Base-by-base conservation (phyloP, 2,797 vertebrate genomes). In the Halcyon smyrnensis region DNA sequence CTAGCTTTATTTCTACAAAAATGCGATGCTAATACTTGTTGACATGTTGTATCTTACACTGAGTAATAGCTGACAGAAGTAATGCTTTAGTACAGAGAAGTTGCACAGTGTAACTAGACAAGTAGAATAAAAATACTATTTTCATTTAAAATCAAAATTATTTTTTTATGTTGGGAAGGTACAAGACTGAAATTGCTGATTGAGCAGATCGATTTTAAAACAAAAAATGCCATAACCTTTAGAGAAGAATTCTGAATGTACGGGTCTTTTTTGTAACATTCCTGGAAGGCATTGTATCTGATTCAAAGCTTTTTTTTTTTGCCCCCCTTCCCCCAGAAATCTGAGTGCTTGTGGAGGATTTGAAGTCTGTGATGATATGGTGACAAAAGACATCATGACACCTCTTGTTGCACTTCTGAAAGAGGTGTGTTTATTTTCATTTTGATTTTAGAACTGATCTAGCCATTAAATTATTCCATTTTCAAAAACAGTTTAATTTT, bases 331-430 rank as follows among this genome's bases (percentile, higher is more conserved):
- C 4, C 25, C 5, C 97, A 99, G 99, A 97, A 99, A 99, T 95
- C 98, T 99, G 87, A 99, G 99, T 95, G 99, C 98, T 59, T 99
- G 99, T 73, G 99, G 99, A 53, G 99, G 99, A 73, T 99, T 99
- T 94, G 99, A 99, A 93, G 99, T 99, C n/a, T 99, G 99, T 87
- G 99, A 99, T 91, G 99, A 99, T 97, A 99, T 99, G 99, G 99
- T 99, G 96, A 98, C 99, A 60, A 98, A 99, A n/a, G 99, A 99
- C 53, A 93, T 99, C 89, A 98, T 99, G 98, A 99, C 99, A 16
- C 99, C 99, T 8, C 98, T 99, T 95, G 99, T 98, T 4, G 98
- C 98, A 1, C 97, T 99, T 86, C 98, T 99, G 56, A 98, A 97
- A 97, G 99, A 99, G 99, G 99, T 99, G 97, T 96, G 98, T 51